Evolutionary conservation across 2,113 vertebrate species (phyloP).

Genomic region (Semnopithecus entellus): DNA sequence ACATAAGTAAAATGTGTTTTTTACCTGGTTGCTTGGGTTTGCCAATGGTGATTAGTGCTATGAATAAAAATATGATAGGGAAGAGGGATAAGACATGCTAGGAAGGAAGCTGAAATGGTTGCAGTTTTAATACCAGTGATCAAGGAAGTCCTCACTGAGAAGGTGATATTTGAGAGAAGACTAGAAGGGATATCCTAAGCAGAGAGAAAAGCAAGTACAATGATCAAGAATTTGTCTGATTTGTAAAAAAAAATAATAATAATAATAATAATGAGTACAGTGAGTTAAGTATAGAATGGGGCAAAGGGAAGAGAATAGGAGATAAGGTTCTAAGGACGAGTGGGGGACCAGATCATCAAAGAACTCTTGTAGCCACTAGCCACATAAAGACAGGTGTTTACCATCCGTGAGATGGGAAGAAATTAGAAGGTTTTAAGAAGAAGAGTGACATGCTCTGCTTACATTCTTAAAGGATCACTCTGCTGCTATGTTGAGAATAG

Average conservation of each 20-base stretch:
- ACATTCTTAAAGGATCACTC: background rate
- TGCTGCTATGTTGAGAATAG: background rate
- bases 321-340: background rate
- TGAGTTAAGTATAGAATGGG: background rate
- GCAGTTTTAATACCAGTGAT: background rate
- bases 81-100: background rate
- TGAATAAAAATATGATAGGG: background rate
- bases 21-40: background rate
- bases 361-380: background rate
- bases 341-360: background rate
- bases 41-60: background rate
- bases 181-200: background rate
- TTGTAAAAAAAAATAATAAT: background rate
- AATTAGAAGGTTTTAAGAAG: background rate
- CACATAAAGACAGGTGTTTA: background rate
- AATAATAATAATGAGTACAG: background rate
- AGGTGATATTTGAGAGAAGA: background rate
- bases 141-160: background rate
- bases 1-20: background rate
- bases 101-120: background rate
- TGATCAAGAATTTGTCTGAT: background rate
- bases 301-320: background rate
- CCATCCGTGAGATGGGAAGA: background rate
- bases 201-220: background rate
- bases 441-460: background rate